Evolutionary conservation across 2,113 vertebrate species (phyloP).

Genomic region (Larimichthys crocea): DNA sequence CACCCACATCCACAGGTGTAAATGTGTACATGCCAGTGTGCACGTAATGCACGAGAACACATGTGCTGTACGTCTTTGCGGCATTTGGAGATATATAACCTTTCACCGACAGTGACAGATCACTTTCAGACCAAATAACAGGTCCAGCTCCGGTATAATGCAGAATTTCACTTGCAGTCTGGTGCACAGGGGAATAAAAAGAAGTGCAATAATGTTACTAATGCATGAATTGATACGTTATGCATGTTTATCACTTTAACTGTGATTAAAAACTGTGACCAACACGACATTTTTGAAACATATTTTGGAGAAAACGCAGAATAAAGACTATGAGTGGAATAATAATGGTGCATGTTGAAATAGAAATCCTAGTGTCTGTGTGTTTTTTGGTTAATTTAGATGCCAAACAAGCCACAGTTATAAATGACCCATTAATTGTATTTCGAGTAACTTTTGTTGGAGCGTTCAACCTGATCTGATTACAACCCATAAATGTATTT

Average conservation of each 20-base stretch:
- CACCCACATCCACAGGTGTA: constrained; percentile 45
- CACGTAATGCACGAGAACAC: too few species aligned
- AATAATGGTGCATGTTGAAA: neutral
- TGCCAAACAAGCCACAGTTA: neutral
- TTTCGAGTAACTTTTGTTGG: neutral
- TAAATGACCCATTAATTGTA: neutral
- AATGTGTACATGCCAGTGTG: constrained; percentile 5
- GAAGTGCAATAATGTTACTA: too few species aligned
- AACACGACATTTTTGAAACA: too few species aligned
- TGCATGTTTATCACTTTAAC: too few species aligned
- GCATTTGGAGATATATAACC: neutral
- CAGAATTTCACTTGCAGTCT: neutral
- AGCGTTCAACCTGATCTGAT: neutral
- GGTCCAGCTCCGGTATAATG: neutral
- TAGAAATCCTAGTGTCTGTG: neutral
- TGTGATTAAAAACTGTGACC: neutral
- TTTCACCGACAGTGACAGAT: neutral
- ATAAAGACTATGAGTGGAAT: too few species aligned
- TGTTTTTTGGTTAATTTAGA: too few species aligned
- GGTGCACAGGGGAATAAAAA: neutral
- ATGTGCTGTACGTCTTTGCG: too few species aligned
- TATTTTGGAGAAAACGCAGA: too few species aligned
- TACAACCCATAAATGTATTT: neutral
- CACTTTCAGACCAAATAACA: neutral
- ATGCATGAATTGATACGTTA: too few species aligned